Evolutionary conservation across 2,888 invertebrate genomes (phyloP).

Genomic region (Lottia gigantea): DNA sequence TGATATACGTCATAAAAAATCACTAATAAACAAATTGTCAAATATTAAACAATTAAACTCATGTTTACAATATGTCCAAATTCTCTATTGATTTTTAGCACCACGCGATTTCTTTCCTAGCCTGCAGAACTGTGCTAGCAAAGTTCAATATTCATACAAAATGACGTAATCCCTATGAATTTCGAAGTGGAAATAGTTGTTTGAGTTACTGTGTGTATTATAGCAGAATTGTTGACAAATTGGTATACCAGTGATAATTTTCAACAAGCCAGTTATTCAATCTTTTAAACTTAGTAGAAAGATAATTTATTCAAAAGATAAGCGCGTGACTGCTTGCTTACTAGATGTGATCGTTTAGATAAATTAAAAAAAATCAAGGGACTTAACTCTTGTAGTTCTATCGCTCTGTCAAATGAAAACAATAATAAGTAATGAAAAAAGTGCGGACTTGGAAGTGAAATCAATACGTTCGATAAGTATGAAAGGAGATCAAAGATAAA

Average conservation of each 20-base stretch:
- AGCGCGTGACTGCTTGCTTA: conserved; percentile 5
- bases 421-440: no score
- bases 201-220: no score
- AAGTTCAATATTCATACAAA: conserved; percentile 9
- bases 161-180: conserved; percentile 1
- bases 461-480: no score
- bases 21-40: conserved; percentile 7
- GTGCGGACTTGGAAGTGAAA: no score
- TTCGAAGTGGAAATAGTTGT: not conserved
- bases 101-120: not conserved
- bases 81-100: not conserved
- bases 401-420: no score
- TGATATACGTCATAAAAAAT: conserved; percentile 7
- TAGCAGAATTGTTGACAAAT: no score
- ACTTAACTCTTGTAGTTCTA: not conserved
- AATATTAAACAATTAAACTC: not conserved
- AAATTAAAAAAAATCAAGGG: conserved; percentile 1
- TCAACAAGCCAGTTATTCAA: not conserved
- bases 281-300: not conserved
- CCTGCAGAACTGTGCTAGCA: not conserved
- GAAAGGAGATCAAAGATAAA: no score
- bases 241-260: no score
- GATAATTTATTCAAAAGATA: conserved; percentile 6
- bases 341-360: not conserved
- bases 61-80: conserved; percentile 10